Evolutionary conservation across 2,888 invertebrate species (phyloP), one percentile per base, ranked within the genome.

Genomic region (Drosophila leonis): DNA sequence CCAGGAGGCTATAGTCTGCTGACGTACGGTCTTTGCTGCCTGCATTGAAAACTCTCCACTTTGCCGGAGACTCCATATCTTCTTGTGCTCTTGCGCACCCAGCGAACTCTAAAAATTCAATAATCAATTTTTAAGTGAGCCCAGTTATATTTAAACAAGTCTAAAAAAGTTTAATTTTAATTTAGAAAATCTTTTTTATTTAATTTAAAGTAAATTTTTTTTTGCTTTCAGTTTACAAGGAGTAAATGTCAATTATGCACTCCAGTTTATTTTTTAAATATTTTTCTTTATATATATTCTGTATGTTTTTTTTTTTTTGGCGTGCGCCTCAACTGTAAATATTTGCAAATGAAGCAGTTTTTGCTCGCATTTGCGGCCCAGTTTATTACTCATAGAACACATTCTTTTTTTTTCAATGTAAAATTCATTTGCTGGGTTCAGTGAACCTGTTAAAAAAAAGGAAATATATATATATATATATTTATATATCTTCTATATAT

Each of bases 281-380:
- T 59, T 37, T 55, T 63, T 33, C 59, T 63, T 18, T 66, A 64
- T 56, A 54, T 70, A 49, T 67, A 12, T 41, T 18, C 2, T 4
- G 2, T 10, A 4, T 41, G 1, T 10, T 10, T 57, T 41, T 46
- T 51, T 24, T 66, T 35, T n/a, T 59, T 61, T 31, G 62, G 63
- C 80, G 68, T 72, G 61, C 65, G 72, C 75, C 66, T 74, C 68
- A 60, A 72, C 64, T 69, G 74, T 77, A 84, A 84, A 84, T 84
- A 82, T 82, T 82, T 82, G 84, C 72, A 72, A 56, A 82, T 77
- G 80, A 61, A 71, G 80, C 82, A 68, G 51, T 79, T 83, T 77
- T 78, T 62, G 33, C 48, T 64, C 46, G 51, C 54, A 55, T 69
- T 71, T 68, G 65, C 51, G 68, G 62, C 63, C 70, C 56, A 78